Base-by-base conservation (phyloP, 2,888 invertebrate species). In the Drosophila fungiperda region DNA sequence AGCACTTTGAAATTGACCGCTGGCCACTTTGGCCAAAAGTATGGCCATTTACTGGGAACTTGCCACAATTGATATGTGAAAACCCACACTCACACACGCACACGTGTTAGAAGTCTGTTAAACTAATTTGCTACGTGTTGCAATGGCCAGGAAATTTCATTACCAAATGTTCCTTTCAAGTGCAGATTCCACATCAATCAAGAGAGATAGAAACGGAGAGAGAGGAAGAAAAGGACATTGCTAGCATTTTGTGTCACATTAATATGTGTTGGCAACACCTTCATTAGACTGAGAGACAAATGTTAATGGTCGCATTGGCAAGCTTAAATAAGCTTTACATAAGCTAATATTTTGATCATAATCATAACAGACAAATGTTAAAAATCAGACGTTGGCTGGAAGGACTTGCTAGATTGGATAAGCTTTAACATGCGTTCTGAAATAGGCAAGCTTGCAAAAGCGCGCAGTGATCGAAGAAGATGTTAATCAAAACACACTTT, bases 1-100 rank as follows among this genome's bases (percentile, higher is more conserved):
- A 64, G 80, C 80, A 74, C 80, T 80, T 80, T 80, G 80, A 82
- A 82, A 78, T 65, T 59, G 71, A 62, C 80, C 81, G 78, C 74
- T 62, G 45, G 40, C 29, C 76, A 76, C 80, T 80, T 76, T 71
- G 61, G 45, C 59, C 53, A 76, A 69, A 61, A 73, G 61, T 54
- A 69, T 68, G 53, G 38, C 50, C 61, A 68, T 68, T 77, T 80
- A 71, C 80, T 76, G 26, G 59, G 42, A 71, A 78, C 64, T 80
- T 68, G 76, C 58, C 80, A 71, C 76, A 76, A 57, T 68, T 80
- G 59, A 68, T 65, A 68, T 70, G 58, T 70, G 60, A 66, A 72
- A 59, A 76, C 74, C 77, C 73, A 73, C 6, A 54, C 26, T n/a
- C 15, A 40, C 40, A 11, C 32, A 57, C 69, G 64, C 65, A 73